Percentiles rank a stretch among this genome's conserved stretches.
phyloP scores from a whole-genome alignment of 1,140 invertebrate species.

The Chymomyza costata region DNA sequence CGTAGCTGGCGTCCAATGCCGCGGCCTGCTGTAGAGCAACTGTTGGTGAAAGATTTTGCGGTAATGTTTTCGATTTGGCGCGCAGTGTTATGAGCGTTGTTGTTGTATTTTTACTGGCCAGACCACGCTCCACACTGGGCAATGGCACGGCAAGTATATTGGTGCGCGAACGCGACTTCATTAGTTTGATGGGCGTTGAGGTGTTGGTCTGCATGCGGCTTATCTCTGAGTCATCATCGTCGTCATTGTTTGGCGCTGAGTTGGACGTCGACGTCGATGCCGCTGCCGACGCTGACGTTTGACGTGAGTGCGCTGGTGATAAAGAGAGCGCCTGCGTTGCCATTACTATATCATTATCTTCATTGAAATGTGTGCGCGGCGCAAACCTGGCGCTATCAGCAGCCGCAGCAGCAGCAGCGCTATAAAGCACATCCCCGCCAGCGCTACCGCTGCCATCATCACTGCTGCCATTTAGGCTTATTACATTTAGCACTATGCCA shows the following conservation, averaged over 20 bases:
- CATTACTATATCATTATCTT: conserved; percentile 65
- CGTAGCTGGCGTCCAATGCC: conserved; percentile 34
- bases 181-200: conserved; percentile 74
- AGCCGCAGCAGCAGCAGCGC: neutral
- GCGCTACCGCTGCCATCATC: conserved; percentile 1
- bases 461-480: conserved; percentile 46
- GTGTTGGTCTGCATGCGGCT: conserved; percentile 74
- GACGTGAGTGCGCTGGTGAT: conserved; percentile 23
- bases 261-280: neutral
- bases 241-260: conserved; percentile 14
- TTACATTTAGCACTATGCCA: conserved; percentile 70
- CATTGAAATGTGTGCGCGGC: conserved; percentile 57
- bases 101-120: conserved; percentile 65
- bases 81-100: conserved; percentile 75
- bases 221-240: conserved; percentile 74
- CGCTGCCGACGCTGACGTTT: conserved; percentile 12
- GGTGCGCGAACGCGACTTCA: conserved; percentile 74
- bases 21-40: conserved; percentile 56
- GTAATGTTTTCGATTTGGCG: conserved; percentile 79
- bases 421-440: neutral
- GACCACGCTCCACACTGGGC: conserved; percentile 53
- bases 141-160: conserved; percentile 71
- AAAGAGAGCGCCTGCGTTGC: conserved; percentile 51
- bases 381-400: conserved; percentile 25
- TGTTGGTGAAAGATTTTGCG: conserved; percentile 76